Evolutionary conservation across 2,797 vertebrate genomes (phyloP).

Genomic region (Peromyscus nudipes): DNA sequence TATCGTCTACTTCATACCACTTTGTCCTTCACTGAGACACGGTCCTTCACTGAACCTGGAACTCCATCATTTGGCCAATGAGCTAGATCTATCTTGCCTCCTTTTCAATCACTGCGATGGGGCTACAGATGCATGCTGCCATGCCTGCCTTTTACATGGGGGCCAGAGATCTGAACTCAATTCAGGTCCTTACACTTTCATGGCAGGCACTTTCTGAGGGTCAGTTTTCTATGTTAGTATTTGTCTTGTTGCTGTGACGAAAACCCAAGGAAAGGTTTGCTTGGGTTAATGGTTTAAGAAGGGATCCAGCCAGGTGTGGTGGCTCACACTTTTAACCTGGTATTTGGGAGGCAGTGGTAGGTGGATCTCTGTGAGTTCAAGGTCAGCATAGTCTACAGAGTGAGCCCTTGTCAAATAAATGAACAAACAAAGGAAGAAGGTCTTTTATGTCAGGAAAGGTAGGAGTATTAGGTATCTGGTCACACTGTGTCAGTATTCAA

Average conservation of each 20-base stretch:
- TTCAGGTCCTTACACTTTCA: not conserved
- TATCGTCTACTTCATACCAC: not conserved
- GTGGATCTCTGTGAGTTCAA: not conserved
- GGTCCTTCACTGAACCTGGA: not conserved
- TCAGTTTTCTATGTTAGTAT: not conserved
- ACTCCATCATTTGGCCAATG: not conserved
- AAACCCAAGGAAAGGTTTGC: not conserved
- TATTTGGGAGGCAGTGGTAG: not conserved
- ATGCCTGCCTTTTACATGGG: not conserved
- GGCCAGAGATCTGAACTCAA: not conserved
- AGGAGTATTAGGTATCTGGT: not conserved
- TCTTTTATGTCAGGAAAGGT: not conserved
- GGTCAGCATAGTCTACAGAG: not conserved
- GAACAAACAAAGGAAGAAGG: not conserved
- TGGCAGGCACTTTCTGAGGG: not conserved
- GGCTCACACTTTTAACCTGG: not conserved
- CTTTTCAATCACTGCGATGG: not conserved
- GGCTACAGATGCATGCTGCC: not conserved
- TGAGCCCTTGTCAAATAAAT: not conserved
- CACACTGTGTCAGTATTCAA: not conserved
- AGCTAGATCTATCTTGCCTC: not conserved
- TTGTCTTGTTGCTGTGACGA: not conserved
- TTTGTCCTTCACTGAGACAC: not conserved
- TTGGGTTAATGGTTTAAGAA: not conserved
- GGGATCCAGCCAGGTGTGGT: not conserved